Conservation (phyloP, 2,113 vertebrate species). For the Cyprinus carpio region DNA sequence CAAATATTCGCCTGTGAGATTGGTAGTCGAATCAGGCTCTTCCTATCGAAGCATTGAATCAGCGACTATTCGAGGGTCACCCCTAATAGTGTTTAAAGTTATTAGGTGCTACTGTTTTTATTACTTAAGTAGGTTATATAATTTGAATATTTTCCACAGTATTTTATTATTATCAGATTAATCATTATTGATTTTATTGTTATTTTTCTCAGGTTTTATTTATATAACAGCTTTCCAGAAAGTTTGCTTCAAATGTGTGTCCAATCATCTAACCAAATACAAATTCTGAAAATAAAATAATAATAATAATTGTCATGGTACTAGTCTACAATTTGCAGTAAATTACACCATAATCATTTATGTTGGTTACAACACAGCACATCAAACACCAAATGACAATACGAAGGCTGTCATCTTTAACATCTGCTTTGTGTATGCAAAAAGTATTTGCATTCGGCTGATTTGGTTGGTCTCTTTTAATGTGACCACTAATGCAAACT, state of each 20-base stretch:
- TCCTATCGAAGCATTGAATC: no score
- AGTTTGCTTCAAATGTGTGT: background rate
- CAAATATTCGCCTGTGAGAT: no score
- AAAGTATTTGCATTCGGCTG: background rate
- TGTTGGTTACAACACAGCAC: background rate
- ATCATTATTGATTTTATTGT: background rate
- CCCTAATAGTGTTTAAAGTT: no score
- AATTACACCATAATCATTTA: background rate
- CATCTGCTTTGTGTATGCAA: conserved; percentile 11
- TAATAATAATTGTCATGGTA: background rate
- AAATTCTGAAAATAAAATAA: background rate
- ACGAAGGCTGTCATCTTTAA: background rate
- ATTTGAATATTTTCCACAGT: background rate
- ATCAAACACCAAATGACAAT: background rate
- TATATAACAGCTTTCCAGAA: background rate
- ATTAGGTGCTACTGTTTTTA: background rate
- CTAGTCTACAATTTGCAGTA: background rate
- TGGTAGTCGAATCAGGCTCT: no score
- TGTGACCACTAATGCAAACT: background rate
- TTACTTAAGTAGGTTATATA: background rate
- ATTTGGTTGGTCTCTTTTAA: background rate
- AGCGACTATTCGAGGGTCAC: no score
- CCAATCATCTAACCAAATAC: background rate
- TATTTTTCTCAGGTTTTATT: background rate
- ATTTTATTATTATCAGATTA: background rate